Base-by-base conservation (phyloP, 2,797 vertebrate genomes). In the Peromyscus melanophrys region DNA sequence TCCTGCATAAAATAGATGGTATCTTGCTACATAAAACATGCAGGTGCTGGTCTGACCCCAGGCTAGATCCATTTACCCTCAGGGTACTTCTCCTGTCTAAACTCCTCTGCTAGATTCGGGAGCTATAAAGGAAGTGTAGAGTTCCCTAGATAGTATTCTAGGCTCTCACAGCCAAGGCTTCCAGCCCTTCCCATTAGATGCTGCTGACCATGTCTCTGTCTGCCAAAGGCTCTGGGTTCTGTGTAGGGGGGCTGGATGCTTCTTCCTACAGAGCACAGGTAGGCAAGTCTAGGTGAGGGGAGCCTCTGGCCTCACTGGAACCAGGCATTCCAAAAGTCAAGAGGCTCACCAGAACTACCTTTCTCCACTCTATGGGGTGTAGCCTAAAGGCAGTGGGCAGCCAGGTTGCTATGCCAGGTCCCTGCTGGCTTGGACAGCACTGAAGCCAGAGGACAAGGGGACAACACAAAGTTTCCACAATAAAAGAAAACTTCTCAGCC, bases 271-370 rank as follows among this genome's bases (percentile, higher is more conserved):
- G 82, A 61, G 19, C 71, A 29, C 14, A 34, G 4, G 71, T 13
- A 31, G 43, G 21, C 69, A 9, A 40, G 49, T 0, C 52, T 69
- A 8, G 75, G 21, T 46, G 10, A 37, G 11, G 1, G 10, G 29
- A 40, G 55, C 4, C n/a, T 63, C 67, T 52, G 67, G 40, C 43
- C 55, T 86, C 7, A 0, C 6, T 13, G n/a, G 61, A 73, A 63
- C 12, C 19, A 7, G 59, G n/a, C 4, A 59, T 46, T 46, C 23
- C 25, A 34, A 46, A 75, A 43, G 37, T 31, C 57, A 55, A 76
- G 65, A 37, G 31, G 19, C 29, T 17, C 34, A 4, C 1, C 4
- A 4, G 10, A 1, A 19, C 23, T 0, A 37, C 2, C 2, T 0
- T 2, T n/a, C 59, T 49, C 3, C 6, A 21, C 49, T 49, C 63